These are phyloP conservation scores for Geopemphigus sp. DNA, from an alignment of 1,140 invertebrate species.

Conservation along the genomic window DNA sequence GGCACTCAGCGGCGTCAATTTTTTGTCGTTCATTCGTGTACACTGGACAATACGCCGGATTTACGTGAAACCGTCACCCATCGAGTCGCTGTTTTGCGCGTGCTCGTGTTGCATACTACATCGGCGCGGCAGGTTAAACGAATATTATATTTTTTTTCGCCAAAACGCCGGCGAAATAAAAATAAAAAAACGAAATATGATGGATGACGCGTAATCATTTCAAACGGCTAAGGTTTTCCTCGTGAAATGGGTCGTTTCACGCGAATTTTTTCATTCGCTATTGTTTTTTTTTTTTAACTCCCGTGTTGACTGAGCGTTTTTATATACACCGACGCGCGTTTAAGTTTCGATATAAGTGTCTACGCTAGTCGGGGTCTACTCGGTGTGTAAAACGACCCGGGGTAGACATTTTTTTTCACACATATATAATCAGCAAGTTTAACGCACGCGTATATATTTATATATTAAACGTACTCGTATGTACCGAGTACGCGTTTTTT, in stretches of 20 bases:
- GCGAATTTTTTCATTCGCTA: too few species aligned
- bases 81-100: too few species aligned
- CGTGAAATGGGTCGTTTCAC: slow-evolving; percentile 7
- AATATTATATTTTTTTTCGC: neutral
- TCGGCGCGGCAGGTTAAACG: neutral
- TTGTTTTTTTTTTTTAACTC: slow-evolving; percentile 20
- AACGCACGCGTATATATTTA: neutral
- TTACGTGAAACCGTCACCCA: too few species aligned
- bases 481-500: too few species aligned
- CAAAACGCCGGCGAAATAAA: neutral
- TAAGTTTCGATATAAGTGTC: slow-evolving; percentile 39
- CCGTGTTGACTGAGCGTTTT: slow-evolving; percentile 21
- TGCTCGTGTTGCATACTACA: too few species aligned
- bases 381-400: neutral
- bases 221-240: slow-evolving; percentile 15
- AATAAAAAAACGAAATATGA: slow-evolving; percentile 2
- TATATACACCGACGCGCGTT: neutral
- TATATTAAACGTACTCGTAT: neutral
- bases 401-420: neutral
- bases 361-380: neutral
- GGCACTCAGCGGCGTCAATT: neutral
- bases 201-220: slow-evolving; percentile 25
- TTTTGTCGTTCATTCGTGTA: too few species aligned
- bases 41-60: too few species aligned
- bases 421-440: slow-evolving; percentile 24